Conservation (phyloP, 2,888 invertebrate species). For the Endotricha flammealis region DNA sequence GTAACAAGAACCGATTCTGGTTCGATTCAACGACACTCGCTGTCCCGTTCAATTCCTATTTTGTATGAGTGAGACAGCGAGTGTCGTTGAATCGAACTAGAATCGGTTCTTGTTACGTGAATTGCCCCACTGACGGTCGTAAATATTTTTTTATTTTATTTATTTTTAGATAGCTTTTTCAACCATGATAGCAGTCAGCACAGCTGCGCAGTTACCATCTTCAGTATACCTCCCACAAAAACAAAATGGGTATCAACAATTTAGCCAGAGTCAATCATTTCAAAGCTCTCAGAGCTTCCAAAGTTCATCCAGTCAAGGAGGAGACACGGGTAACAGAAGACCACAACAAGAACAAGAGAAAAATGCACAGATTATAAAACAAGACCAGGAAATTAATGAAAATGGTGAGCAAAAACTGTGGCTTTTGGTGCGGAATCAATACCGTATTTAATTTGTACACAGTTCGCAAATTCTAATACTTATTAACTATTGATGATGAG, state of each 20-base stretch:
- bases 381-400: slow-evolving; percentile 47
- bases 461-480: background rate
- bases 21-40: too few species aligned
- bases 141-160: background rate
- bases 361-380: slow-evolving; percentile 48
- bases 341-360: slow-evolving; percentile 51
- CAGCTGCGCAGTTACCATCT: slow-evolving; percentile 49
- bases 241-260: slow-evolving; percentile 19
- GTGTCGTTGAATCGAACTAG: too few species aligned
- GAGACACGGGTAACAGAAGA: slow-evolving; percentile 35
- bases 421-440: too few species aligned
- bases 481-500: too few species aligned
- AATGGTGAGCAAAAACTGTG: slow-evolving; percentile 48
- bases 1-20: too few species aligned
- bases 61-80: too few species aligned
- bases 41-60: too few species aligned
- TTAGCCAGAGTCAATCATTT: slow-evolving; percentile 14
- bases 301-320: slow-evolving; percentile 8
- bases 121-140: too few species aligned
- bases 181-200: slow-evolving; percentile 34
- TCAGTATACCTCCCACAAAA: slow-evolving; percentile 44
- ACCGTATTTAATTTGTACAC: background rate
- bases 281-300: slow-evolving; percentile 14
- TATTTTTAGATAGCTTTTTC: slow-evolving; percentile 39
- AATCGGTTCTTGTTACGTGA: too few species aligned